Conservation (phyloP, 1,140 invertebrate genomes). For the Eumeta japonica region DNA sequence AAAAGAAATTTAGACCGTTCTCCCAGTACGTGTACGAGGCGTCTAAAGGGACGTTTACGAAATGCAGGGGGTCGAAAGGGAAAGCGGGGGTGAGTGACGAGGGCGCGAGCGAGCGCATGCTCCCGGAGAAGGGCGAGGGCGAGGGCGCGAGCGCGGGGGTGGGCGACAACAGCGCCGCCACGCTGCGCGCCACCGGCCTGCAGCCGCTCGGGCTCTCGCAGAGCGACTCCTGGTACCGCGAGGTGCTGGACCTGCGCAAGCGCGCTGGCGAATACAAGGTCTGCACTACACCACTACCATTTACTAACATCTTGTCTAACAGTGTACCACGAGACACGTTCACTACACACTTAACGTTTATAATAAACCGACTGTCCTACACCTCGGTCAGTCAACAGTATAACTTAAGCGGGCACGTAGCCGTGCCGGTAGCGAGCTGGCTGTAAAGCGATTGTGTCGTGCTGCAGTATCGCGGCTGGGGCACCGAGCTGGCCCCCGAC, state of each 20-base stretch:
- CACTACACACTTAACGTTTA: background rate
- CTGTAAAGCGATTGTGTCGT: conserved; percentile 14
- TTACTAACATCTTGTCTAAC: background rate
- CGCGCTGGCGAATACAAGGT: conserved; percentile 92
- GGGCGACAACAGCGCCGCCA: conserved; percentile 33
- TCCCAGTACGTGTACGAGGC: conserved; percentile 74
- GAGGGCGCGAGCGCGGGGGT: conserved; percentile 32
- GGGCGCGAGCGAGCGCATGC: conserved; percentile 48
- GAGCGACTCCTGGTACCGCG: conserved; percentile 73
- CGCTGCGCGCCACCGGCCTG: conserved; percentile 41
- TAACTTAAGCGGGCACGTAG: no score
- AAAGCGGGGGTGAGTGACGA: conserved; percentile 45
- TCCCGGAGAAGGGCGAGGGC: conserved; percentile 27
- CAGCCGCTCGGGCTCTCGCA: conserved; percentile 43
- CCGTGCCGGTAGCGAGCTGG: no score
- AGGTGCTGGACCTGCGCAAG: conserved; percentile 84
- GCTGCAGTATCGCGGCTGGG: conserved; percentile 84
- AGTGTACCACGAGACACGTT: no score
- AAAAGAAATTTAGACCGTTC: conserved; percentile 79
- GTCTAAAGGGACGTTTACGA: conserved; percentile 70
- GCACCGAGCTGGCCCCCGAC: conserved; percentile 79
- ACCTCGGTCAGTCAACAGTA: no score
- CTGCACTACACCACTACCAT: conserved; percentile 23
- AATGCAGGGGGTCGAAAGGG: conserved; percentile 59
- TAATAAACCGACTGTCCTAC: no score